Evolutionary conservation across 2,888 invertebrate genomes (phyloP), one percentile per base, ranked within the genome.

Genomic region (Endotricha flammealis): DNA sequence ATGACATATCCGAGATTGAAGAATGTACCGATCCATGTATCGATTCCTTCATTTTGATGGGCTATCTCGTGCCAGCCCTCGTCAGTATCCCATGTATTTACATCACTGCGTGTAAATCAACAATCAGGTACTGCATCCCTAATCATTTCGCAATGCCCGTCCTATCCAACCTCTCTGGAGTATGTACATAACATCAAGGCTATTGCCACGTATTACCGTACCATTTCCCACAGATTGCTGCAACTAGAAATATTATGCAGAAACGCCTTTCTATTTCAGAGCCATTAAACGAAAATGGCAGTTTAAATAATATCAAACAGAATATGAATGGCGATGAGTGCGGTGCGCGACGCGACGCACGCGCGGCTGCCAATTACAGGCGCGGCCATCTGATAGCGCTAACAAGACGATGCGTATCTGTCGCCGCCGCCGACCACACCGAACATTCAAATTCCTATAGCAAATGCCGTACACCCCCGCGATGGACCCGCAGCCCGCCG

Each of bases 401-500:
- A 85, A 85, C 85, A 80, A 85, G 82, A 53, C 78, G 85, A 85
- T 85, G 76, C 70, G 73, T 83, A 83, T 83, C 83, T 45, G 56
- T 42, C 58, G 48, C 50, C 56, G 50, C 53, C 50, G 38, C 42
- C 50, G 47, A 46, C 46, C 52, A 36, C 44, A 51, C 57, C 60
- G 50, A 62, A 41, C 47, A 81, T 81, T 82, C 81, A 82, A 81
- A 82, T 80, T 77, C 69, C 72, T 54, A 65, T 67, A 71, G 64
- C 66, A 60, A 66, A 64, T 62, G n/a, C n/a, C n/a, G 53, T 63
- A 69, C 73, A 63, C 67, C 69, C 67, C 64, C 70, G 69, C 66
- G 61, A 70, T 69, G 70, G 70, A 70, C 67, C 68, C 63, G 46
- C 29, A 14, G 2, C 1, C 9, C 1, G 5, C 25, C 24, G 41